A percentile compares a stretch with the other conserved stretches of the same genome.
Conservation (phyloP, 2,113 vertebrate genomes). For the Oriolus oriolus region DNA sequence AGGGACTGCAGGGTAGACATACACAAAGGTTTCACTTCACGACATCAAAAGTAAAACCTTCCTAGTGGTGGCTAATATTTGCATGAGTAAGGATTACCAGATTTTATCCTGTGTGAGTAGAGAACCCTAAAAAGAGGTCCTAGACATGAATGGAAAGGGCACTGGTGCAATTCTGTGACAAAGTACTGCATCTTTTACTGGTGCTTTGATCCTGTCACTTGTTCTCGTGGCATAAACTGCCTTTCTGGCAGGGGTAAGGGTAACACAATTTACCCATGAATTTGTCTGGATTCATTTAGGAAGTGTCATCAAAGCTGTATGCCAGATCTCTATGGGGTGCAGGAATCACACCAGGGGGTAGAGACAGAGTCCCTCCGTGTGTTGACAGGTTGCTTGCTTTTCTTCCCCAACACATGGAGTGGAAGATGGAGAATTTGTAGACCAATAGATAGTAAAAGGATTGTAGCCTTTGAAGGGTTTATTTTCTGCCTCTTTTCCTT, state of each 20-base stretch:
- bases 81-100: background rate
- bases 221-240: background rate
- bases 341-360: background rate
- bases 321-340: background rate
- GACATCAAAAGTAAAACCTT: background rate
- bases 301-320: background rate
- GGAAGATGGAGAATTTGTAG: background rate
- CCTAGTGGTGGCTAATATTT: background rate
- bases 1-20: background rate
- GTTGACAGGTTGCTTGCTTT: constrained; percentile 2
- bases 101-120: background rate
- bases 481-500: background rate
- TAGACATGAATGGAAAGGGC: background rate
- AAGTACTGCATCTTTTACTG: background rate
- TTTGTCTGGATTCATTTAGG: constrained; percentile 14
- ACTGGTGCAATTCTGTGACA: background rate
- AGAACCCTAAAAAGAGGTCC: background rate
- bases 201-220: background rate
- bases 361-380: background rate
- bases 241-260: background rate
- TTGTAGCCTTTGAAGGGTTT: background rate
- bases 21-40: background rate
- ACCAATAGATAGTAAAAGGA: background rate
- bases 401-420: background rate
- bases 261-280: background rate